Conservation (phyloP, 2,113 vertebrate species). For the Excalfactoria chinensis region DNA sequence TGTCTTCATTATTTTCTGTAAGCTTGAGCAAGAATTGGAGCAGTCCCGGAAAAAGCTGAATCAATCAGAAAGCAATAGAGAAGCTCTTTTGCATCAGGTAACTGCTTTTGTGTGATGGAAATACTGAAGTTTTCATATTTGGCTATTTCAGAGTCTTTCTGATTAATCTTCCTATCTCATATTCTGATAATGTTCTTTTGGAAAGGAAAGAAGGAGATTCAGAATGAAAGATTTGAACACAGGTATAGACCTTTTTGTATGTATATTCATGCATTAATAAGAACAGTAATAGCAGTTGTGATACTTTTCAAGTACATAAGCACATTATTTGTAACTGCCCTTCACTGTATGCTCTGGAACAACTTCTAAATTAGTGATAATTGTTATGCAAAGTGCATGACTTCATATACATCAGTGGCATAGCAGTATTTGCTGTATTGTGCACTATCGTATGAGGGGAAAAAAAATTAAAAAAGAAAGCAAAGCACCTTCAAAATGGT, state of each 20-base stretch:
- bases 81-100: conserved; percentile 89
- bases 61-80: conserved; percentile 87
- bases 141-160: background rate
- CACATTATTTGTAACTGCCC: background rate
- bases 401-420: background rate
- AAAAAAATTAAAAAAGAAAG: background rate
- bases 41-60: conserved; percentile 79
- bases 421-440: background rate
- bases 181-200: background rate
- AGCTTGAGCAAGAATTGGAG: conserved; percentile 88
- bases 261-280: background rate
- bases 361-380: background rate
- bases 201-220: background rate
- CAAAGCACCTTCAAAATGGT: background rate
- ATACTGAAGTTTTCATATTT: conserved; percentile 3
- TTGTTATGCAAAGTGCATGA: background rate
- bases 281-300: background rate
- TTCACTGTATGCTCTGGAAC: background rate
- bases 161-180: background rate
- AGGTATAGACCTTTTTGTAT: background rate
- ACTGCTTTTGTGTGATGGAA: conserved; percentile 11
- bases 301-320: background rate
- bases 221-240: background rate
- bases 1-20: conserved; percentile 29
- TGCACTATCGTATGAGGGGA: background rate